Percentiles rank a stretch among this genome's conserved stretches.
Conservation (phyloP, 2,797 vertebrate genomes). For the Myotis planiceps region DNA sequence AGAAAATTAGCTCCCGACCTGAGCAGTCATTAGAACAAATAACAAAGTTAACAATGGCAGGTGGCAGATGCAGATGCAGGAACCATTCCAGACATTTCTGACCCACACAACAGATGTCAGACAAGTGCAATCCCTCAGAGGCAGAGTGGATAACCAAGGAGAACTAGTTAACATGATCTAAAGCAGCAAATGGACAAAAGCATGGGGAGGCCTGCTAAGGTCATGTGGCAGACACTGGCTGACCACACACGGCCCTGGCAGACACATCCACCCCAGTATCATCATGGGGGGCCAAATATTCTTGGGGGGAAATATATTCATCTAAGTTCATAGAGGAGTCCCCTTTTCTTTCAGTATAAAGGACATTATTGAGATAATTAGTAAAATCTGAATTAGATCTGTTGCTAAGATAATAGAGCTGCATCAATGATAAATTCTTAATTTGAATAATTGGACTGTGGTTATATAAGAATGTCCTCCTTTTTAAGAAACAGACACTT, state of each 20-base stretch:
- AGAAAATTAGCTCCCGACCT: not conserved
- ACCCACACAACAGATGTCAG: not conserved
- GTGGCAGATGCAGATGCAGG: too few species aligned
- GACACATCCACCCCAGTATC: accelerated
- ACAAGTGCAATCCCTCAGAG: not conserved
- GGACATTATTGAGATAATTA: not conserved
- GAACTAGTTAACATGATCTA: not conserved
- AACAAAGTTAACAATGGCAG: not conserved
- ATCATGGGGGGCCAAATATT: not conserved
- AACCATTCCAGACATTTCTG: not conserved
- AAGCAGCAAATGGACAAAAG: not conserved
- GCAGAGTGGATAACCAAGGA: not conserved
- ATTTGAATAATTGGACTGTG: not conserved
- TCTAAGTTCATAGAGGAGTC: not conserved
- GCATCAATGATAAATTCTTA: not conserved
- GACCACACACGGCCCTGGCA: accelerated
- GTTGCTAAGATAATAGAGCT: not conserved
- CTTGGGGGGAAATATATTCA: not conserved
- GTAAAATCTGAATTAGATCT: not conserved
- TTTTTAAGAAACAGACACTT: not conserved
- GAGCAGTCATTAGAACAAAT: not conserved
- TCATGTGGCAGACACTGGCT: not conserved
- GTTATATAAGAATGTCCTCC: not conserved
- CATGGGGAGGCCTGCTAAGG: not conserved
- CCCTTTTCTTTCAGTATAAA: not conserved